Evolutionary conservation across 2,113 vertebrate genomes (phyloP).

Genomic region (Dromaius novaehollandiae): DNA sequence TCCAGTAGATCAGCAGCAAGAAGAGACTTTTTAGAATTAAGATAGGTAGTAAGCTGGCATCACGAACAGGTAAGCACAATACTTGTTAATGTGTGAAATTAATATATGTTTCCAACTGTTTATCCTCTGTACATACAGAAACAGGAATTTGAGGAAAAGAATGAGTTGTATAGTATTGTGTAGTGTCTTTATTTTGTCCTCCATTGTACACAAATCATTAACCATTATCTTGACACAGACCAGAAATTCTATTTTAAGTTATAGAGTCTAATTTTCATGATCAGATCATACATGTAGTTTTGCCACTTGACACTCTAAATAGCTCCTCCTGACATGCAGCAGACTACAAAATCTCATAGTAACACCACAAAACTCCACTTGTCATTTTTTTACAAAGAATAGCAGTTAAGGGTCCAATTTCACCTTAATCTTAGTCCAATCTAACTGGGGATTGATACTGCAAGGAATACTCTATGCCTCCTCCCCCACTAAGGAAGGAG

Average conservation of each 20-base stretch:
- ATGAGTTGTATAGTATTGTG: not conserved
- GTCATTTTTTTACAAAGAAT: not conserved
- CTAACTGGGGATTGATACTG: not conserved
- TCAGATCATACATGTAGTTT: not conserved
- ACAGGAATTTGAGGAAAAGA: not conserved
- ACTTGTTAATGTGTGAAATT: not conserved
- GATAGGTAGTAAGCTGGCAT: not conserved
- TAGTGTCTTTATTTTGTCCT: not conserved
- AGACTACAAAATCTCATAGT: not conserved
- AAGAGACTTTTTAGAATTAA: not conserved
- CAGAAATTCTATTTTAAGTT: not conserved
- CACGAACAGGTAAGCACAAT: not conserved
- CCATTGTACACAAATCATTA: not conserved
- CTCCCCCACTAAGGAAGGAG: not conserved
- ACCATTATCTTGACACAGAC: not conserved
- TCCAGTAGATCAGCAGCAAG: not conserved
- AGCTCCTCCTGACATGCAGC: not conserved
- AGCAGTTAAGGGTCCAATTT: not conserved
- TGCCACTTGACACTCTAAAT: not conserved
- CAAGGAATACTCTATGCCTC: not conserved
- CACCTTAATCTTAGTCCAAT: not conserved
- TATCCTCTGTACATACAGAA: not conserved
- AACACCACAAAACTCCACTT: not conserved
- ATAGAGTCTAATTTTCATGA: not conserved
- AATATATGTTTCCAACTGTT: not conserved